A percentile compares a stretch with the other conserved stretches of the same genome.
phyloP scores from a whole-genome alignment of 2,113 vertebrate genomes.

The Chloroceryle aenea region DNA sequence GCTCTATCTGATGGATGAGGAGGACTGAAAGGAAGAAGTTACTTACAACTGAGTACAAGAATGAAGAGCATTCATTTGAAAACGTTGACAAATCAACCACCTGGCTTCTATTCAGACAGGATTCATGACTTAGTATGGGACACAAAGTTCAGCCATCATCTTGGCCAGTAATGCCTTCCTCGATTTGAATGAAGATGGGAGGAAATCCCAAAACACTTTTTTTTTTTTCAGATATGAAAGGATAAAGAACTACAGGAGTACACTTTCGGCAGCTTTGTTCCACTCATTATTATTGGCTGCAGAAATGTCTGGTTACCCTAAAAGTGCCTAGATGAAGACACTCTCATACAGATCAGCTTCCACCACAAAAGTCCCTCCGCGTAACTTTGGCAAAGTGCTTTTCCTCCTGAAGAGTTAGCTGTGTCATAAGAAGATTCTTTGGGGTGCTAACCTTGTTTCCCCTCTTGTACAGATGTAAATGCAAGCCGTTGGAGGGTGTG shows the following conservation, averaged over 20 bases:
- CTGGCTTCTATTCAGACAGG: not conserved
- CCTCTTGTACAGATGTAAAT: not conserved
- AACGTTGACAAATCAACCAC: not conserved
- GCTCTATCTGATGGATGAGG: not conserved
- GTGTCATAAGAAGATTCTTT: not conserved
- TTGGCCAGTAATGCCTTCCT: not conserved
- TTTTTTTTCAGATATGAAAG: not conserved
- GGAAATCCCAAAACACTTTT: not conserved
- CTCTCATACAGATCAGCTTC: not conserved
- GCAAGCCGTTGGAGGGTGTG: not conserved
- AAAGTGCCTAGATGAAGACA: not conserved
- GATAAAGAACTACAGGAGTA: not conserved
- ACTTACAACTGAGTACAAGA: not conserved
- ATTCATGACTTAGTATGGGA: not conserved
- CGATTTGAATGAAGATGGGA: not conserved
- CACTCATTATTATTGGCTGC: not conserved
- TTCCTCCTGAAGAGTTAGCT: not conserved
- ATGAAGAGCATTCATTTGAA: not conserved
- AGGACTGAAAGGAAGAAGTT: not conserved
- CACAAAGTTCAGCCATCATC: not conserved
- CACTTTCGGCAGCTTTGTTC: not conserved
- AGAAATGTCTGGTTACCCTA: not conserved
- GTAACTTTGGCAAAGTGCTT: not conserved
- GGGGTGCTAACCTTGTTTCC: not conserved
- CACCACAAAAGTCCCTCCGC: not conserved